Evolutionary conservation across 2,888 invertebrate species (phyloP).

Genomic region (Netelia inedita): DNA sequence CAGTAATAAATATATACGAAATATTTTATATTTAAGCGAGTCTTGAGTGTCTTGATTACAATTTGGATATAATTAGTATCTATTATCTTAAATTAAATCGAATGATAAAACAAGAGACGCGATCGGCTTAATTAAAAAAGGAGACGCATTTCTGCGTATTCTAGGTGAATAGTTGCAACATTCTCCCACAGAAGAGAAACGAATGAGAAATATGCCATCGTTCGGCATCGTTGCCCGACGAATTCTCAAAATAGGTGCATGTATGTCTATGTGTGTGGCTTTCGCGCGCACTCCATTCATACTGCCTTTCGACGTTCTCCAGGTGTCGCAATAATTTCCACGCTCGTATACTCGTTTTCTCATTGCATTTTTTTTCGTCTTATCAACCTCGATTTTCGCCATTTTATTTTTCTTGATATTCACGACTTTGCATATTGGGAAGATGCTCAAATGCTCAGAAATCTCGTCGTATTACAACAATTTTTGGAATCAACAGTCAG

Average conservation of each 20-base stretch:
- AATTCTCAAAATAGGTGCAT: neutral
- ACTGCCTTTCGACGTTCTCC: neutral
- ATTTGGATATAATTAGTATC: conserved; percentile 40
- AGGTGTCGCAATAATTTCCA: neutral
- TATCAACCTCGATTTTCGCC: too few species aligned
- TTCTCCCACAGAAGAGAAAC: conserved; percentile 29
- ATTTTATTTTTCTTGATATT: too few species aligned
- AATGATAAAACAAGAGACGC: conserved; percentile 32
- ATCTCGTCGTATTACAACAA: too few species aligned
- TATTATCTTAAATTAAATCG: neutral
- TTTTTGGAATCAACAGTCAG: too few species aligned
- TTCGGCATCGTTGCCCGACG: conserved; percentile 27
- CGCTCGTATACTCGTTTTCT: neutral
- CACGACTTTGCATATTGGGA: too few species aligned
- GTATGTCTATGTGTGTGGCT: neutral
- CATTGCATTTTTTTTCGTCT: too few species aligned
- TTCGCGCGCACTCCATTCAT: neutral
- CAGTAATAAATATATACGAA: neutral
- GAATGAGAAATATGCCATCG: conserved; percentile 60
- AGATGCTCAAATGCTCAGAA: too few species aligned
- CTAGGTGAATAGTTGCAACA: conserved; percentile 45
- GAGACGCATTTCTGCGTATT: conserved; percentile 25
- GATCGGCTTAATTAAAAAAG: conserved; percentile 50
- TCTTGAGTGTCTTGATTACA: neutral
- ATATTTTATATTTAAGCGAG: neutral